Base-by-base conservation (phyloP, 2,113 vertebrate species). In the Thunnus thynnus region DNA sequence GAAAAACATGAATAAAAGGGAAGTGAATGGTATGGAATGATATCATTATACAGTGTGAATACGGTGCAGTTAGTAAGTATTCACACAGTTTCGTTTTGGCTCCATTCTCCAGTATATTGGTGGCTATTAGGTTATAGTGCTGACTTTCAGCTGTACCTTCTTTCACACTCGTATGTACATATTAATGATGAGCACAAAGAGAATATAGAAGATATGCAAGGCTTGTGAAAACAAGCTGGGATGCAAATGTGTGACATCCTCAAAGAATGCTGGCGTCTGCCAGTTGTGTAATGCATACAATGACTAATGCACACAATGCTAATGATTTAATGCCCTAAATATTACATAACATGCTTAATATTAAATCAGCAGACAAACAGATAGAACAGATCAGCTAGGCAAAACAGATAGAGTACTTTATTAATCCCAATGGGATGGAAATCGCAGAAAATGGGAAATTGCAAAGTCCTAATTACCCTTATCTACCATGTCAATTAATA, bases 11-110 rank as follows among this genome's bases (percentile, higher is more conserved):
- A 32, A 16, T 36, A 11, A 32, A 56, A 55, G 27, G 11, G 22
- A 52, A 25, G 14, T 56, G 44, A 67, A 67, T 36, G 11, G 7
- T 13, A 72, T 62, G 2, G 44, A 80, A 72, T 63, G 17, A 65
- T 32, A 73, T 25, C 13, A 55, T 47, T 48, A 48, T 16, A 41
- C n/a, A 20, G 22, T 6, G 57, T 7, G 2, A 13, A 67, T 13
- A 61, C 1, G 51, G 51, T 27, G 9, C 44, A 57, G n/a, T 27
- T 32, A 3, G 27, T 22, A 52, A 8, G 16, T 54, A 17, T 51
- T 51, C 16, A 61, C 18, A 48, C 17, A 48, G 22, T 61, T 58
- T 51, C 50, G 25, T 27, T 67, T 57, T 46, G 30, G 17, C 3
- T 32, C 12, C 1, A 30, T 57, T 57, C 13, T 64, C 4, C 56